A percentile compares a stretch with the other conserved stretches of the same genome.
phyloP scores from a whole-genome alignment of 2,888 invertebrate species.

The Poecilobothrus nobilitatus region DNA sequence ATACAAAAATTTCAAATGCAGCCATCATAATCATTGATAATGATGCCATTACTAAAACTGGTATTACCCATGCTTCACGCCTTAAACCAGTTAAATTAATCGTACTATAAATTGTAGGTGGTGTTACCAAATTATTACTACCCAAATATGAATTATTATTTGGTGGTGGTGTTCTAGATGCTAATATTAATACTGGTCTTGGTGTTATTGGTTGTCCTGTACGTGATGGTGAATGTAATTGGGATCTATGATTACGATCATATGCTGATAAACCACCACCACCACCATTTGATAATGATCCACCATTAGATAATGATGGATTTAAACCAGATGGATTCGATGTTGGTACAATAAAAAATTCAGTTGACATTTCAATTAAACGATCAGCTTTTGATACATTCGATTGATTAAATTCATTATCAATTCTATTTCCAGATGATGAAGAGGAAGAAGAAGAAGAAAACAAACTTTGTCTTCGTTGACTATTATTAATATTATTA shows the following conservation, averaged over 20 bases:
- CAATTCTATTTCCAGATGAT: slow-evolving; percentile 11
- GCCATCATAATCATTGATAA: slow-evolving; percentile 77
- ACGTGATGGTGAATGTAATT: slow-evolving; percentile 24
- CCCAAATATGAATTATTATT: slow-evolving; percentile 25
- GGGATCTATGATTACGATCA: slow-evolving; percentile 38
- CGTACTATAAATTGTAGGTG: slow-evolving; percentile 37
- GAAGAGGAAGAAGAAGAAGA: too few species aligned
- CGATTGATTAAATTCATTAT: slow-evolving; percentile 18
- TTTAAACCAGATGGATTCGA: slow-evolving; percentile 36
- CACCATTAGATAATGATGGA: slow-evolving; percentile 14
- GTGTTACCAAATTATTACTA: slow-evolving; percentile 27
- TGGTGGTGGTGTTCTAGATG: slow-evolving; percentile 29
- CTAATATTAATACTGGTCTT: slow-evolving; percentile 32
- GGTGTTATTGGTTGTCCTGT: slow-evolving; percentile 32
- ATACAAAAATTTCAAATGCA: slow-evolving; percentile 80
- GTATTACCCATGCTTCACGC: slow-evolving; percentile 82
- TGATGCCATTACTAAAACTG: slow-evolving; percentile 74
- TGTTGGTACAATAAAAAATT: slow-evolving; percentile 70
- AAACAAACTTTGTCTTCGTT: slow-evolving; percentile 13
- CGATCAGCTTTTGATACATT: slow-evolving; percentile 45
- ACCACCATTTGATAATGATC: slow-evolving; percentile 13
- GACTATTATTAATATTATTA: slow-evolving; percentile 7
- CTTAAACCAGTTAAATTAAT: slow-evolving; percentile 47
- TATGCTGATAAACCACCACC: background rate
- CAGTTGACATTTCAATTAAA: slow-evolving; percentile 69